Evolutionary conservation across 2,797 vertebrate genomes (phyloP), one percentile per base, ranked within the genome.

Genomic region (Telmatherina bonti): DNA sequence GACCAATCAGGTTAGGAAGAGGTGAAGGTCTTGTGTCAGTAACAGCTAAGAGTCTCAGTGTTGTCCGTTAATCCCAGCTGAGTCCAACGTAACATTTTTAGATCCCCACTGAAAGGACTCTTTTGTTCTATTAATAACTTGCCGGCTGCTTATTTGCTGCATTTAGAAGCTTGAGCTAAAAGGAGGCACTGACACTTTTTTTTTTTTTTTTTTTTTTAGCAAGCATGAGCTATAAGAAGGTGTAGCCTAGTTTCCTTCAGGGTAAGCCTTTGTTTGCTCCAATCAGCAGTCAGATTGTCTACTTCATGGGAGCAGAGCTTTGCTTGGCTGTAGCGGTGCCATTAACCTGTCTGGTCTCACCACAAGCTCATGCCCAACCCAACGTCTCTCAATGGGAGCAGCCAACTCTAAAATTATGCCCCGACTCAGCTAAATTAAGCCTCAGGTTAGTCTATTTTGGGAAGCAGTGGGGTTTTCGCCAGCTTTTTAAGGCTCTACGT

Each of bases 111-210:
- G 64, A 89, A 88, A 85, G 67, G 30, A 66, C 47, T 83, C 81
- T 57, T 87, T 82, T 90, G 89, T 91, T 80, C 90, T 91, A 90
- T 82, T 67, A 83, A 88, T 91, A 91, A 70, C 74, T 59, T 1
- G 11, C 67, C 18, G 68, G 61, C 53, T 76, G 74, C 27, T 31
- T 65, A 55, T 61, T 27, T 11, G 61, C 81, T 73, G 79, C 70
- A 76, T 81, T 83, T 54, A 81, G 65, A 70, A 36, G 77, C 33
- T 72, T 69, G 73, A 78, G 73, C 81, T 90, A 88, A 86, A 91
- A 89, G 79, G 72, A 82, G 87, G 52, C 52, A 12, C 35, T 33
- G 70, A 60, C 47, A 31, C 82, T 81, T 86, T 89, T n/a, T n/a
- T n/a, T n/a, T n/a, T n/a, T n/a, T n/a, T n/a, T n/a, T n/a, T n/a